Conservation (phyloP, 2,888 invertebrate species). For the Byasa hedistus region DNA sequence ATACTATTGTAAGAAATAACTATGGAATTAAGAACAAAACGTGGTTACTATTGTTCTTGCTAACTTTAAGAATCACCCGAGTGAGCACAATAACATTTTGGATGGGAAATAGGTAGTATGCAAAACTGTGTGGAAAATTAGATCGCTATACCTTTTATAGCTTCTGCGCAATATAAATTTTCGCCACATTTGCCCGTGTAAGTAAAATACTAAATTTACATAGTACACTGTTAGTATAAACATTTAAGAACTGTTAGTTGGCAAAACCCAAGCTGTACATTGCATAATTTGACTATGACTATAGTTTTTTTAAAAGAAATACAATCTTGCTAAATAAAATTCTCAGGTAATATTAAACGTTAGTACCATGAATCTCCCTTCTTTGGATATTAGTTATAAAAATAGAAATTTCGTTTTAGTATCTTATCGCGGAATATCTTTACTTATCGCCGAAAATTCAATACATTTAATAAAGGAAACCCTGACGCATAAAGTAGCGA, state of each 20-base stretch:
- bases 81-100: background rate
- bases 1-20: background rate
- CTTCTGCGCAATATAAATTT: background rate
- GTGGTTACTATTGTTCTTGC: background rate
- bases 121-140: slow-evolving; percentile 2
- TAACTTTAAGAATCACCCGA: background rate
- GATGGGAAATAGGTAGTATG: background rate
- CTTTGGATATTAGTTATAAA: too few species aligned
- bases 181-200: background rate
- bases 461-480: background rate
- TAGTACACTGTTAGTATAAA: too few species aligned
- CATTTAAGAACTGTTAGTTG: too few species aligned
- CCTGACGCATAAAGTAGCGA: background rate
- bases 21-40: background rate
- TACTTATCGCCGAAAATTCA: background rate
- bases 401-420: background rate
- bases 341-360: too few species aligned
- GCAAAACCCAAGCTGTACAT: too few species aligned
- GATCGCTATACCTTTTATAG: background rate
- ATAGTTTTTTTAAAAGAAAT: too few species aligned
- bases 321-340: too few species aligned
- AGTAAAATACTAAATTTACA: too few species aligned
- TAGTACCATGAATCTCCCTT: too few species aligned
- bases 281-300: too few species aligned
- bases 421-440: background rate